phyloP scores from a whole-genome alignment of 2,113 vertebrate species.

The Pelodiscus sinensis region DNA sequence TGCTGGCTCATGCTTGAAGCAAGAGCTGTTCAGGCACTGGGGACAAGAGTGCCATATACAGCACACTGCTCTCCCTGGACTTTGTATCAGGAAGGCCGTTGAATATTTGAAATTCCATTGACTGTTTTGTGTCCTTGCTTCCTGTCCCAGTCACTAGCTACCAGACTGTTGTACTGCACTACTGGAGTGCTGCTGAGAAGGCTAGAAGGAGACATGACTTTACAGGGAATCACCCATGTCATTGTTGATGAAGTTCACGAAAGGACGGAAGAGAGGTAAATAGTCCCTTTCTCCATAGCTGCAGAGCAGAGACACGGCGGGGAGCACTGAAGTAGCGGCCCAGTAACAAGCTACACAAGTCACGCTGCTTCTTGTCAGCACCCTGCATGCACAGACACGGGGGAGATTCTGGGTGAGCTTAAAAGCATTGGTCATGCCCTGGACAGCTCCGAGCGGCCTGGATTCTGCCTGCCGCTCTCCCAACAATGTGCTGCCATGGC shows the following conservation, averaged over 20 bases:
- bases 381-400: background rate
- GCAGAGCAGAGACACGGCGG: rapidly evolving
- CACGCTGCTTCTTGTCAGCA: background rate
- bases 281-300: background rate
- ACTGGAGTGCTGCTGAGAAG: slow-evolving; percentile 92
- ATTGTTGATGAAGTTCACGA: slow-evolving; percentile 98
- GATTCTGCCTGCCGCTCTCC: background rate
- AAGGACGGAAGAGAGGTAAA: slow-evolving; percentile 96
- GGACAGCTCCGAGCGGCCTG: background rate
- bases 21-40: background rate
- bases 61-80: background rate
- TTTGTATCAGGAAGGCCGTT: background rate
- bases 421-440: background rate
- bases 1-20: rapidly evolving
- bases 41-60: background rate
- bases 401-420: background rate
- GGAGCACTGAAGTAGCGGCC: background rate
- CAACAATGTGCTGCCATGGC: no score
- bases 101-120: background rate
- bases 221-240: slow-evolving; percentile 89
- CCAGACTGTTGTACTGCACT: slow-evolving; percentile 95
- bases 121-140: slow-evolving; percentile 23
- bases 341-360: background rate
- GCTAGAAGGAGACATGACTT: slow-evolving; percentile 88
- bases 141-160: slow-evolving; percentile 84